Percentiles rank a stretch among this genome's conserved stretches.
phyloP scores from a whole-genome alignment of 2,888 invertebrate species.

The Caenorhabditis macrosperma region DNA sequence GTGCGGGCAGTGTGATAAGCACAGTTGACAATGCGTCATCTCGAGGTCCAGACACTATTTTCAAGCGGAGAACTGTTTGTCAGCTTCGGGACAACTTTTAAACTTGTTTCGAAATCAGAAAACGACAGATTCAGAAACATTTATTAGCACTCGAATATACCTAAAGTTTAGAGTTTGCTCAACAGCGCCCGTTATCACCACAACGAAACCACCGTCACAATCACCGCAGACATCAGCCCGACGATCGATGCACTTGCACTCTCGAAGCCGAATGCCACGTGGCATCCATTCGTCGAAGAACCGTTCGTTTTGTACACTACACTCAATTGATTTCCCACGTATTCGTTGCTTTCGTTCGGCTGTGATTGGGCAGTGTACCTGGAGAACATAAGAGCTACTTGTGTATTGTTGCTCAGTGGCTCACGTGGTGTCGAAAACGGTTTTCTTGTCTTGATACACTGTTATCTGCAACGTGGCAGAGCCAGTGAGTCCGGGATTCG shows the following conservation, averaged over 20 bases:
- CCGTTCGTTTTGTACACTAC: background rate
- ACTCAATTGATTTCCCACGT: background rate
- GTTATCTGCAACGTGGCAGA: background rate
- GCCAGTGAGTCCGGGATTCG: background rate
- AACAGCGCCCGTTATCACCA: background rate
- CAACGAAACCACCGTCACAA: background rate
- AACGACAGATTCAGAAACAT: too few relatives aligned
- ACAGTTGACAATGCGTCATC: background rate
- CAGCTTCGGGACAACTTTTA: background rate
- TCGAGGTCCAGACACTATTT: background rate
- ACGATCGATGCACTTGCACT: background rate
- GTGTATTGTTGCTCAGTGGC: background rate
- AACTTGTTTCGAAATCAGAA: background rate
- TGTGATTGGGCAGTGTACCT: background rate
- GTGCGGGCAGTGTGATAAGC: background rate
- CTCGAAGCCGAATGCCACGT: background rate
- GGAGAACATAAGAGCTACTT: background rate
- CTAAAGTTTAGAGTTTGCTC: too few relatives aligned
- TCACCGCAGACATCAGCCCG: background rate
- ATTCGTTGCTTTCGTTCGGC: background rate
- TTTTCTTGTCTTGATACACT: background rate
- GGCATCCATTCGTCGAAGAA: background rate
- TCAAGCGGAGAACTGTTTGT: background rate
- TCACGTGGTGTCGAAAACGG: background rate
- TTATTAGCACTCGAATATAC: too few relatives aligned